Percentiles rank a stretch among this genome's conserved stretches.
These are phyloP conservation scores for Pinctada fucata DNA, from an alignment of 2,888 invertebrate species.

Conservation along the genomic window DNA sequence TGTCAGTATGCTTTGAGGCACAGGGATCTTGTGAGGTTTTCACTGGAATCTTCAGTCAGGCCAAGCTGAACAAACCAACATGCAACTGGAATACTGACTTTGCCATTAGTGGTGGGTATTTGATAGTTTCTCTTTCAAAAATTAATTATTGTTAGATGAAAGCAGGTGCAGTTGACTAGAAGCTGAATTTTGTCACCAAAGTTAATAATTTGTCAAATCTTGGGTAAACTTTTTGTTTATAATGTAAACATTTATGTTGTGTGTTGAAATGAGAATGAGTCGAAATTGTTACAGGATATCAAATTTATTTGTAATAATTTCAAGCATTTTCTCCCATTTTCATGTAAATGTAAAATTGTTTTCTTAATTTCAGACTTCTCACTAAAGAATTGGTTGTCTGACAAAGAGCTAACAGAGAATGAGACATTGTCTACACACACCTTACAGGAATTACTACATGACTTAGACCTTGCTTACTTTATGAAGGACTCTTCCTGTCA, in stretches of 20 bases:
- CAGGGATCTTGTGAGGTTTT: neutral
- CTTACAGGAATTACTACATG: slow-evolving; percentile 27
- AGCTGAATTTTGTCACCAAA: too few relatives aligned
- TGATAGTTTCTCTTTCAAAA: neutral
- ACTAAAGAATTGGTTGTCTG: slow-evolving; percentile 12
- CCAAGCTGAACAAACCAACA: slow-evolving; percentile 13
- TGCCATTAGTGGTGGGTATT: slow-evolving; percentile 10
- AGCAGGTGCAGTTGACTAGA: too few relatives aligned
- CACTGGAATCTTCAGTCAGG: slow-evolving; percentile 15
- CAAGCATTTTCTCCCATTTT: too few relatives aligned
- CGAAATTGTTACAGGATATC: too few relatives aligned
- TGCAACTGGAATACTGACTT: slow-evolving; percentile 24
- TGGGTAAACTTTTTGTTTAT: too few relatives aligned
- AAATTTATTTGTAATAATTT: too few relatives aligned
- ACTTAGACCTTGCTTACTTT: slow-evolving; percentile 33
- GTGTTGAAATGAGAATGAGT: too few relatives aligned
- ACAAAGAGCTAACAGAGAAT: slow-evolving; percentile 1
- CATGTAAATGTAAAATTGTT: too few relatives aligned
- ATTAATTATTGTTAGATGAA: too few relatives aligned
- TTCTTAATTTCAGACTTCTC: slow-evolving; percentile 25
- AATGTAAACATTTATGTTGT: too few relatives aligned
- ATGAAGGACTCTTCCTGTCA: slow-evolving; percentile 16
- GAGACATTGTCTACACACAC: slow-evolving; percentile 13
- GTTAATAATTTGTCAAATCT: too few relatives aligned
- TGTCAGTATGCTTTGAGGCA: slow-evolving; percentile 29